Conservation (phyloP, 2,113 vertebrate genomes). For the Hippopotamus amphibius region DNA sequence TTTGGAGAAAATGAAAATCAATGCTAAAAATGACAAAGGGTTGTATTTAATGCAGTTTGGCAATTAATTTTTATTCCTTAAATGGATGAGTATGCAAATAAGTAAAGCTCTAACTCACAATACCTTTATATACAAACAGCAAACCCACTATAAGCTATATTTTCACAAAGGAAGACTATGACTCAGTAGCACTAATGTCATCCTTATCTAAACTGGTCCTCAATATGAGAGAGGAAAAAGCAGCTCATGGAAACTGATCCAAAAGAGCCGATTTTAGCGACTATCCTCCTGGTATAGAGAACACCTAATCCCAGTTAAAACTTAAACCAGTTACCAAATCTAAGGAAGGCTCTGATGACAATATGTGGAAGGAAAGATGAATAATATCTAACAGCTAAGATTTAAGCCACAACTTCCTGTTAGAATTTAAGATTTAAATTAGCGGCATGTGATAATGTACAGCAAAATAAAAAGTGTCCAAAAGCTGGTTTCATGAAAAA, state of each 20-base stretch:
- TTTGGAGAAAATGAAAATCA: neutral
- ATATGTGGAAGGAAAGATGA: neutral
- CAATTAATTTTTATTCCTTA: neutral
- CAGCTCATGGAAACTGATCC: neutral
- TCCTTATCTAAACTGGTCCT: neutral
- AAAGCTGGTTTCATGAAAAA: neutral
- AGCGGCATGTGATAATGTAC: neutral
- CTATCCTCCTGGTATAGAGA: neutral
- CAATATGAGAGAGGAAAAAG: neutral
- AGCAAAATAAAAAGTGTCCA: neutral
- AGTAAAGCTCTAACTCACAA: neutral
- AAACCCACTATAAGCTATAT: neutral
- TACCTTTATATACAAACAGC: neutral
- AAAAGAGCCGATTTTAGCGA: neutral
- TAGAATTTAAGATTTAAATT: slow-evolving; percentile 38
- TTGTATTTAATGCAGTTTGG: neutral
- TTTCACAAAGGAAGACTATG: neutral
- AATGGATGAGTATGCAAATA: neutral
- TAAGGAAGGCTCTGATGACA: neutral
- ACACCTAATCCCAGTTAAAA: neutral
- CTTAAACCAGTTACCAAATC: neutral
- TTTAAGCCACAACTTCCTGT: neutral
- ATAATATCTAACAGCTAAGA: neutral
- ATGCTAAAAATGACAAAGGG: neutral
- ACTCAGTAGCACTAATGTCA: neutral